Evolutionary conservation across 2,888 invertebrate species (phyloP), one percentile per base, ranked within the genome.

Genomic region (Rhingia rostrata): DNA sequence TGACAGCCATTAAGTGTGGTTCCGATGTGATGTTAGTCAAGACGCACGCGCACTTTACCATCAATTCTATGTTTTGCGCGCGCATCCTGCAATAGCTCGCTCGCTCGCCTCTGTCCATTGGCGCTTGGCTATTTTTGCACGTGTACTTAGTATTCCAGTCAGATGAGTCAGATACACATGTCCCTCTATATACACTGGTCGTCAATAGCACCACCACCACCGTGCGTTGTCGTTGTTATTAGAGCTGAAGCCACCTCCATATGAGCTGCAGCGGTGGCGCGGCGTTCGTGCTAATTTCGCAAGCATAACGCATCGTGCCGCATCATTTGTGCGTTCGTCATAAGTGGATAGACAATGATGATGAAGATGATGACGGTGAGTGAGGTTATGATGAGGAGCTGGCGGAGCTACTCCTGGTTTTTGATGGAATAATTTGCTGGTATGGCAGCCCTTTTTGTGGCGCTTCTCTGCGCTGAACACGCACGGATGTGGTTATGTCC

Each of bases 111-210:
- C 63, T 30, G 22, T 51, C 67, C 49, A 67, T 67, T 37, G 51
- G 58, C 70, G 73, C 72, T 67, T 58, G 60, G 54, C 77, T 70
- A 77, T 82, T 72, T 60, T 56, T 54, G 33, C 54, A 22, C 22
- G 22, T n/a, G n/a, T 2, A 22, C 89, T 90, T 90, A 90, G 88
- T 90, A 90, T 90, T 89, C 90, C 87, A 87, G 86, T 86, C 90
- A 89, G 90, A 88, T 88, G 87, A 88, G 81, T 87, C 87, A 87
- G 88, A 87, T 90, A 90, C 90, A 90, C 88, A 90, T 90, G 90
- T 90, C 88, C 87, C 75, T 22, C 22, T 22, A 22, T 22, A 22
- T 22, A 22, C 22, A 22, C 22, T n/a, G n/a, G n/a, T n/a, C n/a
- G n/a, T n/a, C n/a, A n/a, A n/a, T n/a, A n/a, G n/a, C 22, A 22